phyloP scores from a whole-genome alignment of 1,140 invertebrate genomes.

The Cataglyphis hispanica region DNA sequence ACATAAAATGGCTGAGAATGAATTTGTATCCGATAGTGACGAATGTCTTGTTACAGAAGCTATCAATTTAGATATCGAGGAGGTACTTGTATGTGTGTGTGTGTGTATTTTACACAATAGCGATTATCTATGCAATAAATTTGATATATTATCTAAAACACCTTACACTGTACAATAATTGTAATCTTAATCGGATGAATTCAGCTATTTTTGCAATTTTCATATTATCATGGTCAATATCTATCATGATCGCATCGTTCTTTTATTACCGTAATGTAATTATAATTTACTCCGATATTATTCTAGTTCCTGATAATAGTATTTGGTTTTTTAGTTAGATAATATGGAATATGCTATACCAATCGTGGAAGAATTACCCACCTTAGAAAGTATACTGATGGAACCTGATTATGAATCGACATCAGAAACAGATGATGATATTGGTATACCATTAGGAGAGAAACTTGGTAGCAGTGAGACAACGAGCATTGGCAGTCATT shows the following conservation, averaged over 20 bases:
- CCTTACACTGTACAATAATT: constrained; percentile 26
- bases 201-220: background rate
- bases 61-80: constrained; percentile 89
- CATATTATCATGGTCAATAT: background rate
- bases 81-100: constrained; percentile 84
- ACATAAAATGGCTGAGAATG: constrained; percentile 85
- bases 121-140: background rate
- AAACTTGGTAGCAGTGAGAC: constrained; percentile 83
- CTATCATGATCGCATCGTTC: background rate
- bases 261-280: background rate
- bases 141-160: constrained; percentile 54
- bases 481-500: constrained; percentile 83
- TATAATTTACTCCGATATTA: background rate
- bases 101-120: background rate
- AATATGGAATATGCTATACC: constrained; percentile 95
- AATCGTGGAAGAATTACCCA: constrained; percentile 91
- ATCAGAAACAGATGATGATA: constrained; percentile 88
- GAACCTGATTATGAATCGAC: constrained; percentile 90
- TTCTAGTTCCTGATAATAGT: background rate
- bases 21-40: constrained; percentile 89
- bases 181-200: constrained; percentile 9
- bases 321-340: constrained; percentile 88
- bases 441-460: constrained; percentile 77
- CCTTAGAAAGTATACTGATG: constrained; percentile 94
- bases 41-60: constrained; percentile 88